Evolutionary conservation across 2,888 invertebrate species (phyloP).

Genomic region (Pammene fasciana): DNA sequence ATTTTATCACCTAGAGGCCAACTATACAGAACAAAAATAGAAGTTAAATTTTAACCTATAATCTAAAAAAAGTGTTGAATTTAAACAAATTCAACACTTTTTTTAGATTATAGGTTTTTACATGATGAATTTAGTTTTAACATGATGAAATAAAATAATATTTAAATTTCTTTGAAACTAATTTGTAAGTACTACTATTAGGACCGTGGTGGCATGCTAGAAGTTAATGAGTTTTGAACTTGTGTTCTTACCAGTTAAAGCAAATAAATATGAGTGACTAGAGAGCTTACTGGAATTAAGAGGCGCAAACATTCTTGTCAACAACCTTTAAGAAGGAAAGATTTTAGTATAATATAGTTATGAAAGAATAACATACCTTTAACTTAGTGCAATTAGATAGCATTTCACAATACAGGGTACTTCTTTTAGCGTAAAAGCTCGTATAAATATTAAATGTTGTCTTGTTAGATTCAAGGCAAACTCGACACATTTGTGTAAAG

Average conservation of each 20-base stretch:
- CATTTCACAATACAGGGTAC: constrained; percentile 70
- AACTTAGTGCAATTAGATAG: constrained; percentile 68
- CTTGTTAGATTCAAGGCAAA: constrained; percentile 66
- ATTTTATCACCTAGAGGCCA: neutral
- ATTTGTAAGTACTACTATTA: no score
- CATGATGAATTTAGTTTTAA: no score
- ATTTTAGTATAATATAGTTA: neutral
- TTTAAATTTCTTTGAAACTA: no score
- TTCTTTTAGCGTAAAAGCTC: constrained; percentile 64
- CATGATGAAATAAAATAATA: no score
- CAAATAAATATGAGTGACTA: no score
- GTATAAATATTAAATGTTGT: constrained; percentile 69
- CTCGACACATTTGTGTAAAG: constrained; percentile 68
- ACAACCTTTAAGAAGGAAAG: neutral
- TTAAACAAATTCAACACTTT: no score
- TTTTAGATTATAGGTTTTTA: no score
- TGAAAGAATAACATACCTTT: constrained; percentile 53
- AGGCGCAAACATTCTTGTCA: constrained; percentile 1
- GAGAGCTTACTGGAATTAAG: neutral
- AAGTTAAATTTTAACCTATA: no score
- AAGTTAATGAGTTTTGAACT: no score
- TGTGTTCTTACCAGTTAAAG: no score
- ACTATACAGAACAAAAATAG: neutral
- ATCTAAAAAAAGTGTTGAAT: no score
- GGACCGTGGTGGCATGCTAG: no score